These are phyloP conservation scores for Plodia interpunctella DNA, from an alignment of 1,140 invertebrate genomes.

Conservation along the genomic window DNA sequence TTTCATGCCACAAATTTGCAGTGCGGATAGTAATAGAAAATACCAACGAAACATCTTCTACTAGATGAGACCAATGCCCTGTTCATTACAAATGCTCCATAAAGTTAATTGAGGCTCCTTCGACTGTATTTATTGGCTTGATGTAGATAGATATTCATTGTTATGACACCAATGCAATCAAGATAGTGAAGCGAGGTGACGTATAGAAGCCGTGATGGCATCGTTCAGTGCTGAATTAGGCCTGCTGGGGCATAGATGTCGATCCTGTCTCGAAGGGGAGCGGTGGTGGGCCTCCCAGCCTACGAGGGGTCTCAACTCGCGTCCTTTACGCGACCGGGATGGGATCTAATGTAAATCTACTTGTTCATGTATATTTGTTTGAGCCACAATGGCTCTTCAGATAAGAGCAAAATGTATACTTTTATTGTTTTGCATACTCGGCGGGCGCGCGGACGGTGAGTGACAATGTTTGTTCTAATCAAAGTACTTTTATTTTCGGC, in stretches of 20 bases:
- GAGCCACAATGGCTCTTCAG: slow-evolving; percentile 62
- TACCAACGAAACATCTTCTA: too few species aligned
- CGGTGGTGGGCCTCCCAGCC: slow-evolving; percentile 19
- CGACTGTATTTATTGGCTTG: not conserved
- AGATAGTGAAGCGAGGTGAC: slow-evolving; percentile 43
- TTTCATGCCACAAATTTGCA: too few species aligned
- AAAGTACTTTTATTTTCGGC: slow-evolving; percentile 35
- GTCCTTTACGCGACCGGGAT: slow-evolving; percentile 43
- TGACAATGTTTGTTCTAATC: slow-evolving; percentile 46
- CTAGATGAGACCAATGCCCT: not conserved
- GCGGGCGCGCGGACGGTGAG: slow-evolving; percentile 54
- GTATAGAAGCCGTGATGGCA: slow-evolving; percentile 23
- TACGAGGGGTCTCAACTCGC: slow-evolving; percentile 8
- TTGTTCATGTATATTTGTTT: slow-evolving; percentile 50
- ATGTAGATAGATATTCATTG: slow-evolving; percentile 60
- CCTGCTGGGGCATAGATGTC: slow-evolving; percentile 35
- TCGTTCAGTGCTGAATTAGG: slow-evolving; percentile 39
- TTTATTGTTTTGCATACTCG: slow-evolving; percentile 58
- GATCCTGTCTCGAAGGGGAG: slow-evolving; percentile 25
- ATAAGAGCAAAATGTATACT: slow-evolving; percentile 50
- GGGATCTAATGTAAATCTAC: slow-evolving; percentile 61
- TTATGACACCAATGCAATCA: slow-evolving; percentile 64
- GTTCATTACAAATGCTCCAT: not conserved
- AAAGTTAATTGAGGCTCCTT: not conserved
- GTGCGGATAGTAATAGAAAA: too few species aligned